These are phyloP conservation scores for Coregonus ussuriensis DNA, from an alignment of 2,797 vertebrate genomes.

Conservation along the genomic window DNA sequence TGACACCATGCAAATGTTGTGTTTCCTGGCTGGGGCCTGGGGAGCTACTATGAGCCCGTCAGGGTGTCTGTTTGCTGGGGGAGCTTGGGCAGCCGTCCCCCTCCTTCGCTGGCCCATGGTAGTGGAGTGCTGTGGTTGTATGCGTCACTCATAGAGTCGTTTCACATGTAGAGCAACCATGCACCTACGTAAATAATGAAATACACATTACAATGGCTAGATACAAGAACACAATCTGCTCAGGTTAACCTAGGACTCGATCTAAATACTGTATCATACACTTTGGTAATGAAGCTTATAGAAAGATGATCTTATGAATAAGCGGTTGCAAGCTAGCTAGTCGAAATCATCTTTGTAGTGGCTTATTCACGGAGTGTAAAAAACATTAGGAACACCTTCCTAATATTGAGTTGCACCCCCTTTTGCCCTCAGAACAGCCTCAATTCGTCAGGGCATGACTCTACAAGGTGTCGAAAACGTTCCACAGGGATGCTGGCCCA, in stretches of 20 bases:
- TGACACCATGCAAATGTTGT: conserved; percentile 97
- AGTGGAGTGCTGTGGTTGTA: not conserved
- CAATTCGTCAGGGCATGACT: no score
- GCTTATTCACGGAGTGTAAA: conserved; percentile 59
- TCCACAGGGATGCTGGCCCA: no score
- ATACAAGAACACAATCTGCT: not conserved
- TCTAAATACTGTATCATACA: not conserved
- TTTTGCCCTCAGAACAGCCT: no score
- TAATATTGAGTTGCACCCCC: no score
- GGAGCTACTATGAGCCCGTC: conserved; percentile 23
- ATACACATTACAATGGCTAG: not conserved
- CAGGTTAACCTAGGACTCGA: not conserved
- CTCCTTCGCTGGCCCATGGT: conserved; percentile 61
- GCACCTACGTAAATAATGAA: not conserved
- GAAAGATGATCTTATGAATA: conserved; percentile 41
- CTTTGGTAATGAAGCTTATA: not conserved
- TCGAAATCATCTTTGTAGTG: not conserved
- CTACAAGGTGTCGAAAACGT: no score
- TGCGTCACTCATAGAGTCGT: conserved; percentile 20
- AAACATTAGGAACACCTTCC: no score
- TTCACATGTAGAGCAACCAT: not conserved
- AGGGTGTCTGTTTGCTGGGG: conserved; percentile 22
- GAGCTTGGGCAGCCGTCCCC: conserved; percentile 13
- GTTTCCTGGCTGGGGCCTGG: conserved; percentile 52
- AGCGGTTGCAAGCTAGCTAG: not conserved